Evolutionary conservation across 1,140 invertebrate species (phyloP).

Genomic region (Meloidogyne chitwoodi): DNA sequence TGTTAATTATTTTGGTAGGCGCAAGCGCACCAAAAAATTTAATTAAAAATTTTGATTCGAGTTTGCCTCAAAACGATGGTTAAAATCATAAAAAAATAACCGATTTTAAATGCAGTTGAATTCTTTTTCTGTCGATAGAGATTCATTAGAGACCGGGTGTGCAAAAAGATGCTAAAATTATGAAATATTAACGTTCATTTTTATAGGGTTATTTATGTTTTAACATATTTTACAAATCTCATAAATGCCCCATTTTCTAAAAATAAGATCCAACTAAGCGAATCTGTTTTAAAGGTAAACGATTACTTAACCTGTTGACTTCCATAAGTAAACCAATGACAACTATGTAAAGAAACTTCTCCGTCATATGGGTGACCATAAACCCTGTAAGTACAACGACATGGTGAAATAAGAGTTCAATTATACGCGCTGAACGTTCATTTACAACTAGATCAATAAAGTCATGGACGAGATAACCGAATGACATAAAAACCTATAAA

Average conservation of each 20-base stretch:
- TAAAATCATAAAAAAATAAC: background rate
- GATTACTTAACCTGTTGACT: slow-evolving; percentile 42
- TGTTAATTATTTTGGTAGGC: too few relatives aligned
- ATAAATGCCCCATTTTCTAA: background rate
- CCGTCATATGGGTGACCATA: slow-evolving; percentile 36
- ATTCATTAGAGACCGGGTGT: slow-evolving; percentile 54
- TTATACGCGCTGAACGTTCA: slow-evolving; percentile 53
- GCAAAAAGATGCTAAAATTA: slow-evolving; percentile 45
- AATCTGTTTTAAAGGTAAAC: background rate
- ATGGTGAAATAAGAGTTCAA: slow-evolving; percentile 58
- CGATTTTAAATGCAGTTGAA: slow-evolving; percentile 50
- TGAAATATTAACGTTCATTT: background rate
- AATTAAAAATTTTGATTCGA: too few relatives aligned
- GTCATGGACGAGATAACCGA: slow-evolving; percentile 55
- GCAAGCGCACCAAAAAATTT: too few relatives aligned
- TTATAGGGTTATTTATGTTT: too few relatives aligned
- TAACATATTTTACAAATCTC: background rate
- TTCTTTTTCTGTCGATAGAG: slow-evolving; percentile 51
- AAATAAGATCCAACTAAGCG: too few relatives aligned
- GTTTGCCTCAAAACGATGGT: background rate
- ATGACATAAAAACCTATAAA: slow-evolving; percentile 52
- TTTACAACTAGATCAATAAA: slow-evolving; percentile 52
- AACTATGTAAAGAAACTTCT: slow-evolving; percentile 50
- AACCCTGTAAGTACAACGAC: slow-evolving; percentile 54
- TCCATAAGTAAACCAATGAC: slow-evolving; percentile 57